A percentile compares a stretch with the other conserved stretches of the same genome.
phyloP scores from a whole-genome alignment of 37 sponge, comb jelly and placozoan species.

The Spongilla lacustris region DNA sequence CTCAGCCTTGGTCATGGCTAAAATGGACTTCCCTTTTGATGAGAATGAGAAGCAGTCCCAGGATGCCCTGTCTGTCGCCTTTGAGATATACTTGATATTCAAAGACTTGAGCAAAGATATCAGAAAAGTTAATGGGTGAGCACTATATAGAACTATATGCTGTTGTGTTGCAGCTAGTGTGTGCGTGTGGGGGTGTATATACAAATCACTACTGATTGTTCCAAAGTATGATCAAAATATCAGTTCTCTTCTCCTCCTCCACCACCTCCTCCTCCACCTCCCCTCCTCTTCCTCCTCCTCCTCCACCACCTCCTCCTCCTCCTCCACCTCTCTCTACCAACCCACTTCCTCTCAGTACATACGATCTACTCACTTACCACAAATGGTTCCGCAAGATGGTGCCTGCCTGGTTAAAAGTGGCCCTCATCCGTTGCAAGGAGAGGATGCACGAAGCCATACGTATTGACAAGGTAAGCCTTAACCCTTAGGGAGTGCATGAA shows the following conservation, averaged over 20 bases:
- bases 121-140: not conserved
- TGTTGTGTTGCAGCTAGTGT: too few species aligned
- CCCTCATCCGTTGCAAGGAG: constrained; percentile 15
- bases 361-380: constrained; percentile 19
- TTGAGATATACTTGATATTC: not conserved
- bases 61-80: not conserved
- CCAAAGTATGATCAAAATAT: not conserved
- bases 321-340: not conserved
- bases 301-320: not conserved
- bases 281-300: not conserved
- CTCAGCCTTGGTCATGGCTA: not conserved
- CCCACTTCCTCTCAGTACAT: not conserved
- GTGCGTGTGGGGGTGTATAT: too few species aligned
- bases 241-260: not conserved
- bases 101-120: not conserved
- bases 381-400: constrained; percentile 60
- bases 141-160: too few species aligned
- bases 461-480: constrained; percentile 34
- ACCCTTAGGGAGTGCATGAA: constrained; percentile 2
- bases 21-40: not conserved
- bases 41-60: not conserved
- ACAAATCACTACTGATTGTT: too few species aligned
- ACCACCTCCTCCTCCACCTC: not conserved
- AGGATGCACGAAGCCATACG: constrained; percentile 41
- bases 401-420: constrained; percentile 38